Percentiles rank a stretch among this genome's conserved stretches.
Evolutionary conservation across 2,113 vertebrate species (phyloP).

Genomic region (Arvicanthis niloticus): DNA sequence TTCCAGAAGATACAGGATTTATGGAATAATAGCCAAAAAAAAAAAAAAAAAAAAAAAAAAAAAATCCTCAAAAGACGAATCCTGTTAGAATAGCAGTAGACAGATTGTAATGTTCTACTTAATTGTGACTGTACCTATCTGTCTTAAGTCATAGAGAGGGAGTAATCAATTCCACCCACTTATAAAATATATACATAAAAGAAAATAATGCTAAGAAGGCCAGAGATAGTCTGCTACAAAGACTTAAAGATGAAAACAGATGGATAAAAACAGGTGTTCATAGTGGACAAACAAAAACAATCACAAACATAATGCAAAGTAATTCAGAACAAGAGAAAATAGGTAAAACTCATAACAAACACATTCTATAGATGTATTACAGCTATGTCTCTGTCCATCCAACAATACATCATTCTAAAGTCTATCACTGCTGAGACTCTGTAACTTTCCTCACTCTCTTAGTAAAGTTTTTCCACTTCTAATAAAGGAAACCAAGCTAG

Average conservation of each 20-base stretch:
- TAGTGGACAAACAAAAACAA: background rate
- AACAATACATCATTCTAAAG: background rate
- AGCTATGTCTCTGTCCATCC: background rate
- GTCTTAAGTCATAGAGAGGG: background rate
- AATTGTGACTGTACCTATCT: background rate
- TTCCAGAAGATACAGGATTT: background rate
- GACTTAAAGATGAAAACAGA: background rate
- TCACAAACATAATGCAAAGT: conserved; percentile 11
- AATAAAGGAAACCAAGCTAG: background rate
- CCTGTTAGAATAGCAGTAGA: background rate
- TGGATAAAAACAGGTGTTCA: background rate
- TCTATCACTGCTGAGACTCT: background rate
- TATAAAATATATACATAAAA: background rate
- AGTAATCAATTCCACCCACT: background rate
- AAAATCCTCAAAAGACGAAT: background rate
- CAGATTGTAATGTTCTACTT: background rate
- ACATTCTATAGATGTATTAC: background rate
- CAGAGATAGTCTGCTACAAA: conserved; percentile 3
- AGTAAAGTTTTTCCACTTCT: background rate
- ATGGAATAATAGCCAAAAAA: background rate
- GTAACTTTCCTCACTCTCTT: background rate
- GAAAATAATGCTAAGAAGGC: conserved; percentile 21
- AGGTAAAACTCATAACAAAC: background rate
- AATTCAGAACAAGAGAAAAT: conserved; percentile 31
- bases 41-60: no score